A percentile compares a stretch with the other conserved stretches of the same genome.
Conservation (phyloP, 2,113 vertebrate species). For the Electrona antarctica region DNA sequence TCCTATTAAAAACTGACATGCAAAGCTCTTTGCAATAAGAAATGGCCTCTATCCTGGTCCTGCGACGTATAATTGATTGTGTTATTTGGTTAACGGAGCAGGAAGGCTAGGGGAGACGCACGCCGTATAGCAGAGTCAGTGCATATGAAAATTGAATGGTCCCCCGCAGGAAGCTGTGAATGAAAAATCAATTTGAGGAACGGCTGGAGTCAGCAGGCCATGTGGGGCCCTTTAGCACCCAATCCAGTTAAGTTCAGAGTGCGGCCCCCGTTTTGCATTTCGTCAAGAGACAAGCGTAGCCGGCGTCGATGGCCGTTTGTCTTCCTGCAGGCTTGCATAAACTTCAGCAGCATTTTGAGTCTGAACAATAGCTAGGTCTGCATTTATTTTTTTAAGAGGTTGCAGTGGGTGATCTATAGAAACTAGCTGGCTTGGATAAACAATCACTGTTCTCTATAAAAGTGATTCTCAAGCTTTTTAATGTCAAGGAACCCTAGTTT, state of each 20-base stretch:
- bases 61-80: conserved; percentile 62
- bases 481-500: too few species aligned
- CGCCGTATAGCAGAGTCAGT: conserved; percentile 33
- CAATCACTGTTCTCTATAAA: too few species aligned
- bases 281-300: background rate
- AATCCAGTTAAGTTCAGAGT: conserved; percentile 5
- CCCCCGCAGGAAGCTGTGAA: conserved; percentile 61
- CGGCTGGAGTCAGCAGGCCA: conserved; percentile 69
- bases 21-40: conserved; percentile 47
- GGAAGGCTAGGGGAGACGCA: conserved; percentile 27
- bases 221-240: conserved; percentile 56
- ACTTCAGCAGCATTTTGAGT: too few species aligned
- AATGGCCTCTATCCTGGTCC: conserved; percentile 40
- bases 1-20: conserved; percentile 41
- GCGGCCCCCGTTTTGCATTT: conserved; percentile 25
- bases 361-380: too few species aligned
- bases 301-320: background rate
- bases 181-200: conserved; percentile 78
- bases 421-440: too few species aligned
- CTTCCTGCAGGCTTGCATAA: too few species aligned
- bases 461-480: too few species aligned
- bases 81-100: conserved; percentile 69
- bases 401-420: too few species aligned
- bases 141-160: conserved; percentile 69
- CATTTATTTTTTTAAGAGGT: too few species aligned